Percentiles rank a stretch among this genome's conserved stretches.
These are phyloP conservation scores for Synanthedon andrenaeformis DNA, from an alignment of 2,888 invertebrate species.

Conservation along the genomic window DNA sequence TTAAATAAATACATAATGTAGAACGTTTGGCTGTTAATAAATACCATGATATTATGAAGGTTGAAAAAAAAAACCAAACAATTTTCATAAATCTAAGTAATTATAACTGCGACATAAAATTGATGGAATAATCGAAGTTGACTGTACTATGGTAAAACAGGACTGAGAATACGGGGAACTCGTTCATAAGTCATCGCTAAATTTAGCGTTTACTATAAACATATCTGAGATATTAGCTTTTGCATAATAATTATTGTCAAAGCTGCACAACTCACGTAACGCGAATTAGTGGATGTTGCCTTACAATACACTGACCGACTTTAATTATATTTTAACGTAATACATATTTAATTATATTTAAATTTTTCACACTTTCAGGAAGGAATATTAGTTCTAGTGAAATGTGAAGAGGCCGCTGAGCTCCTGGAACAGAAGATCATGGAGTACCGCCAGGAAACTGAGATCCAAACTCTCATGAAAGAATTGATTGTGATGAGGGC, in stretches of 20 bases:
- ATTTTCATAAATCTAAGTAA: too few species aligned
- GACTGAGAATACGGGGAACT: constrained; percentile 5
- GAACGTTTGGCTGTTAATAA: too few species aligned
- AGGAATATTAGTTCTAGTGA: constrained; percentile 76
- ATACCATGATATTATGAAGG: too few species aligned
- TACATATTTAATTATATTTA: too few species aligned
- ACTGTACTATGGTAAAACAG: constrained; percentile 8
- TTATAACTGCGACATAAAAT: too few species aligned
- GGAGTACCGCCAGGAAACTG: constrained; percentile 74
- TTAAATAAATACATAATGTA: too few species aligned
- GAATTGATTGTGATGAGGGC: constrained; percentile 72
- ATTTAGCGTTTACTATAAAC: constrained; percentile 4
- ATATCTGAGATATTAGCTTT: background rate
- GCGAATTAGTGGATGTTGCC: constrained; percentile 6
- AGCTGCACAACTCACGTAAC: background rate
- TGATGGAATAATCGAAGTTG: background rate
- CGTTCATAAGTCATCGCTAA: constrained; percentile 6
- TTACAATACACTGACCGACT: constrained; percentile 28
- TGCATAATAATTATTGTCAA: background rate
- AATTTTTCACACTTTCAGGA: constrained; percentile 60
- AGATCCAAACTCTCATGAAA: constrained; percentile 68
- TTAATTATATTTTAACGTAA: too few species aligned
- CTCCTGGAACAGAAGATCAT: constrained; percentile 74
- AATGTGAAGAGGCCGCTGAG: constrained; percentile 75
- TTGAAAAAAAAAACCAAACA: too few species aligned